Base-by-base conservation (phyloP, 1,140 invertebrate genomes). In the Spodoptera litura region DNA sequence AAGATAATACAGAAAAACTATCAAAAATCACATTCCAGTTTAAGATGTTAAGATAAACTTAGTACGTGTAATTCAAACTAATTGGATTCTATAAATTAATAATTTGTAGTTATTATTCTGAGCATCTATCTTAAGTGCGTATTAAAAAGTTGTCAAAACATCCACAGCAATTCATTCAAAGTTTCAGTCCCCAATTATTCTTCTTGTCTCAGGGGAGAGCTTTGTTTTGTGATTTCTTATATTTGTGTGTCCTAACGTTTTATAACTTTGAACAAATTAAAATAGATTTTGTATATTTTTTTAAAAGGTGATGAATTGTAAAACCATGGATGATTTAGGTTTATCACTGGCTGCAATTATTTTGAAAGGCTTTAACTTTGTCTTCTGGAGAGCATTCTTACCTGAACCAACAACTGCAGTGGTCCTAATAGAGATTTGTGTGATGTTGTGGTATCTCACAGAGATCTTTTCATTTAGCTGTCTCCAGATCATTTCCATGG, bases 401-500 rank as follows among this genome's bases (percentile, higher is more conserved):
- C 94, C 93, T 78, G 93, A 92, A 20, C 88, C 91, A 68, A 90
- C 87, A 13, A 95, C 94, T 68, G 82, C 83, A 44, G 78, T 80
- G 3, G 95, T 95, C 76, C 97, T 95, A 70, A 97, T 94, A 1
- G 95, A 68, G 70, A 97, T 97, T 87, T 99, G 97, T 0, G 95
- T 95, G 0, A 96, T 88, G 56, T 96, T 95, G 78, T 96, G 95
- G 78, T 95, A 96, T 56, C 95, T 95, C 27, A 96, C 91, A 3
- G 92, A 89, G 61, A 96, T 93, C 75, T 95, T 95, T 62, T 95
- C 85, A 71, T 94, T 89, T 0, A 96, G 85, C 83, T 96, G 95
- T 66, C 95, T 90, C 96, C 96, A 97, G 2, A 97, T 96, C 82
- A 98, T 97, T 78, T 97, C 96, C 85, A 97, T 96, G n/a, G 98